Percentiles rank a stretch among this genome's conserved stretches.
Conservation (phyloP, 2,888 invertebrate genomes). For the Dyspetes luteomarginatus region DNA sequence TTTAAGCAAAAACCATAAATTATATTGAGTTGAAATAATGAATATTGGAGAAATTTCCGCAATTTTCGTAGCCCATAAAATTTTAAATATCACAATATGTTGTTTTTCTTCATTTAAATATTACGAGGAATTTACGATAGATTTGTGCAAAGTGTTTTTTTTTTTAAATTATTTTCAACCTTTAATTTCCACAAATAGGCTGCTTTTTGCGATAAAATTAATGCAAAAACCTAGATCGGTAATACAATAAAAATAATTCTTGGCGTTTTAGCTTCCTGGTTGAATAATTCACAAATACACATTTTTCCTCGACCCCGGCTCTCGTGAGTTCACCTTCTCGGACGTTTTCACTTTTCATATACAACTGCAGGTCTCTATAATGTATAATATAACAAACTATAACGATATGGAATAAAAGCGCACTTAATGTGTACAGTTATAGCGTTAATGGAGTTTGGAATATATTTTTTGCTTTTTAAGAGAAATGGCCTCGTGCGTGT, state of each 20-base stretch:
- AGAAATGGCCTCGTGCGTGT: too few relatives aligned
- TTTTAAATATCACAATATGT: background rate
- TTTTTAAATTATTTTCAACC: background rate
- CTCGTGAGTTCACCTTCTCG: background rate
- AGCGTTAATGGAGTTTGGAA: too few relatives aligned
- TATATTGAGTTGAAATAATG: too few relatives aligned
- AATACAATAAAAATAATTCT: slow-evolving; percentile 3
- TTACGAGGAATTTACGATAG: background rate
- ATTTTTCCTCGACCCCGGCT: slow-evolving; percentile 20
- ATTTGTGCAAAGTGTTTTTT: slow-evolving; percentile 26
- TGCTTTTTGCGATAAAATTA: background rate
- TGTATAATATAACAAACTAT: too few relatives aligned
- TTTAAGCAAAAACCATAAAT: too few relatives aligned
- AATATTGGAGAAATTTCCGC: background rate
- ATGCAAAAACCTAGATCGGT: background rate
- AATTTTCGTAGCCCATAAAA: background rate
- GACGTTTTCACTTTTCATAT: slow-evolving; percentile 40
- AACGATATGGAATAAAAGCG: too few relatives aligned
- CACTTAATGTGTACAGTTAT: too few relatives aligned
- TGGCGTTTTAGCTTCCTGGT: slow-evolving; percentile 37
- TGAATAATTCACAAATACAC: slow-evolving; percentile 44
- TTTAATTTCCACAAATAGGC: background rate
- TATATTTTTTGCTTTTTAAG: too few relatives aligned
- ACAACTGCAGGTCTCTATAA: too few relatives aligned
- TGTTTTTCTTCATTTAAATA: background rate